Evolutionary conservation across 2,113 vertebrate species (phyloP).

Genomic region (Mungos mungo): DNA sequence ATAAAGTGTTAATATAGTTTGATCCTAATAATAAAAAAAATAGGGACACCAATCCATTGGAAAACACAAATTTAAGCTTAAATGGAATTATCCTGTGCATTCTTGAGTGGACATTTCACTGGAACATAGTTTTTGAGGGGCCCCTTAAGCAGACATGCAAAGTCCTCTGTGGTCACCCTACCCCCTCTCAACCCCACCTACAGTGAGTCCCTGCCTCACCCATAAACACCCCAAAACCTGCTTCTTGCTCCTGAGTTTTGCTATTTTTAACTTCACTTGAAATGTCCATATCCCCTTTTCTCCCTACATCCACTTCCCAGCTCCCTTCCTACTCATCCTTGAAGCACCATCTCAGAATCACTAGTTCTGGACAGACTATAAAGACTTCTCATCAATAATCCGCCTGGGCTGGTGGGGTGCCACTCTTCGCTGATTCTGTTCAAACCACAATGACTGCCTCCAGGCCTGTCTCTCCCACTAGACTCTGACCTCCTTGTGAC

Average conservation of each 20-base stretch:
- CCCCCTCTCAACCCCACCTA: not conserved
- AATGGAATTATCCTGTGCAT: not conserved
- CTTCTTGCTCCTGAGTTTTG: not conserved
- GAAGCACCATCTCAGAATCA: not conserved
- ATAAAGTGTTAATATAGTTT: not conserved
- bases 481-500: not conserved
- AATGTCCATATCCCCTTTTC: not conserved
- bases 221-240: not conserved
- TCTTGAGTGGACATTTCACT: not conserved
- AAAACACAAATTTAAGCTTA: not conserved
- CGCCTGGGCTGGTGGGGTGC: not conserved
- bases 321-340: not conserved
- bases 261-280: not conserved
- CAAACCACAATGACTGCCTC: not conserved
- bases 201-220: not conserved
- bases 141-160: not conserved
- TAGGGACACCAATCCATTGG: not conserved
- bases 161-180: not conserved
- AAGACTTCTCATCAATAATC: not conserved
- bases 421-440: not conserved
- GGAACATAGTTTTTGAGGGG: not conserved
- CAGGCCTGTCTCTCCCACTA: not conserved
- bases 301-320: not conserved
- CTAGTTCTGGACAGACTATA: not conserved
- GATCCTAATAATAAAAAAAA: slow-evolving; percentile 6